A percentile compares a stretch with the other conserved stretches of the same genome.
Conservation (phyloP, 1,140 invertebrate species). For the Drosophila rhopaloa region DNA sequence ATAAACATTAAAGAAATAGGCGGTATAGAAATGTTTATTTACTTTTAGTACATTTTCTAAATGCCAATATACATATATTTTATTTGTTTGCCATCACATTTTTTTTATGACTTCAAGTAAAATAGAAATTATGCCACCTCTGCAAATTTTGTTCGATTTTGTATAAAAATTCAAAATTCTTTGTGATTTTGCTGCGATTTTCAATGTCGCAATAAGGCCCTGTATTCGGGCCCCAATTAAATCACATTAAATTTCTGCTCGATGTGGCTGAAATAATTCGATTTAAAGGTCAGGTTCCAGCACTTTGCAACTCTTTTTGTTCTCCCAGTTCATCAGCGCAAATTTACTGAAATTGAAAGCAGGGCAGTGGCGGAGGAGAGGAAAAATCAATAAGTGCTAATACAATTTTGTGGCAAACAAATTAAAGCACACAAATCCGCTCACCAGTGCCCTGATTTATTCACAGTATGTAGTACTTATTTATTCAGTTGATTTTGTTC, state of each 20-base stretch:
- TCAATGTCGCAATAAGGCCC: neutral
- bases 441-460: constrained; percentile 26
- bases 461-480: constrained; percentile 6
- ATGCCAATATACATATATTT: too few relatives aligned
- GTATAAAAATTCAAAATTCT: neutral
- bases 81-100: too few relatives aligned
- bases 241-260: constrained; percentile 29
- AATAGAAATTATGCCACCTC: too few relatives aligned
- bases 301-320: constrained; percentile 11
- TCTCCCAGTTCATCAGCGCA: constrained; percentile 51
- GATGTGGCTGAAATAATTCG: constrained; percentile 31
- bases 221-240: constrained; percentile 16
- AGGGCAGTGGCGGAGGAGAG: constrained; percentile 9
- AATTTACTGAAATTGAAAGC: constrained; percentile 42
- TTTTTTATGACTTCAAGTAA: too few relatives aligned
- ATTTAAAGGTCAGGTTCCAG: constrained; percentile 37
- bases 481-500: constrained; percentile 40
- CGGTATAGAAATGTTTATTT: neutral
- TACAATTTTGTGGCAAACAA: constrained; percentile 66
- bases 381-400: constrained; percentile 78
- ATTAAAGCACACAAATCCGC: constrained; percentile 38
- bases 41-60: neutral
- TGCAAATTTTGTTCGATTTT: neutral
- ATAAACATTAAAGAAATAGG: neutral
- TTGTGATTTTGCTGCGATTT: too few relatives aligned